A percentile compares a stretch with the other conserved stretches of the same genome.
These are phyloP conservation scores for Tyrophagus putrescentiae DNA, from an alignment of 1,140 invertebrate species.

Conservation along the genomic window DNA sequence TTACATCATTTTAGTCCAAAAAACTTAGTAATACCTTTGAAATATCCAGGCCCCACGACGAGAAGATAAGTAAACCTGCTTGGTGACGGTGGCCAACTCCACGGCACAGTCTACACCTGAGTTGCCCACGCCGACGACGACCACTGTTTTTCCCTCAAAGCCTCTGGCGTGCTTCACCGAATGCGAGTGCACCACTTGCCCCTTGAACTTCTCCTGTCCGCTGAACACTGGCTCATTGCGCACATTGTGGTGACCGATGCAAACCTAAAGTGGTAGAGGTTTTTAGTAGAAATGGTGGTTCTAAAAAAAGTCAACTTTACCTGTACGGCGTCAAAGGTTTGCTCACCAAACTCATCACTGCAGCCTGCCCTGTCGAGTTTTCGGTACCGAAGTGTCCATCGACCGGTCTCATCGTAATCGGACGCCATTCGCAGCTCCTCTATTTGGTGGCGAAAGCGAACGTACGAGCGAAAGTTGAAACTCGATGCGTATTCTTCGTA, in stretches of 20 bases:
- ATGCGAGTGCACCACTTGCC: conserved; percentile 37
- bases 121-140: conserved; percentile 43
- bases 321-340: conserved; percentile 36
- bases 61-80: conserved; percentile 37
- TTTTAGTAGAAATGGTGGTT: no score
- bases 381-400: conserved; percentile 32
- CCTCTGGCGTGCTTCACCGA: conserved; percentile 32
- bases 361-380: neutral
- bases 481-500: conserved; percentile 33
- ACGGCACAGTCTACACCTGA: conserved; percentile 41
- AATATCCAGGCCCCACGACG: conserved; percentile 38
- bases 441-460: conserved; percentile 32
- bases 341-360: conserved; percentile 28
- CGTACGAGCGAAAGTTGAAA: conserved; percentile 32
- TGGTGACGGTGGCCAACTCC: conserved; percentile 37
- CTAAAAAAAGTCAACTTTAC: no score
- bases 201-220: conserved; percentile 34
- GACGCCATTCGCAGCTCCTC: conserved; percentile 26
- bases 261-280: conserved; percentile 34
- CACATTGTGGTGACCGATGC: conserved; percentile 31
- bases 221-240: conserved; percentile 20
- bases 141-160: conserved; percentile 34
- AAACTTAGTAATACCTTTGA: conserved; percentile 30
- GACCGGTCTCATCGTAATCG: conserved; percentile 32
- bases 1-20: no score